Base-by-base conservation (phyloP, 2,113 vertebrate species). In the Aepyceros melampus region DNA sequence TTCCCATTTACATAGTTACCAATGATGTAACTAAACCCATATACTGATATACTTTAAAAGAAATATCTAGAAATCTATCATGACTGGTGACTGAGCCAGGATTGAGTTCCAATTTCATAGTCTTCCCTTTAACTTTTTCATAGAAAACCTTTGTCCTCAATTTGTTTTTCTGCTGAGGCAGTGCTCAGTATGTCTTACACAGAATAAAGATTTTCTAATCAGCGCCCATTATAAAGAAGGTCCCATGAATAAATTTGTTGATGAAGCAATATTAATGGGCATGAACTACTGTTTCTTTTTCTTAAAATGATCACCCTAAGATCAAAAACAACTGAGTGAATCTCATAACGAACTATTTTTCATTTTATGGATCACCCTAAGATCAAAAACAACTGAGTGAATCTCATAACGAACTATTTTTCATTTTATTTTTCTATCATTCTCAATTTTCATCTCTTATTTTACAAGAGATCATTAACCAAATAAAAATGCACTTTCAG, bases 1-100 rank as follows among this genome's bases (percentile, higher is more conserved):
- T 90, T 97, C 7, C 36, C n/a, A 94, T 86, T 89, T 97, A 89
- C 58, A 82, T 55, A 78, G 89, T 93, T 95, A 87, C 56, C 40
- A 82, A 40, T 53, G 74, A 89, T 60, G 23, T 40, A 96, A 29
- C 45, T 91, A 79, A 97, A 93, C 90, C 76, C 33, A 43, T 36
- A 36, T 29, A 43, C 74, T 82, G 58, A 92, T 67, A 67, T n/a
- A 10, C 8, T 89, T 51, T 40, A n/a, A 91, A 45, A 95, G 10
- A 97, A 92, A 62, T 76, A 43, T 6, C 7, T 83, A 87, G 45
- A 95, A 84, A 51, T 76, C 6, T 33, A 93, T 85, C 36, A 49
- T 31, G 5, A 53, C 15, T 71, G 47, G 9, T 58, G 27, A 53
- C 19, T 53, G 31, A 36, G 19, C 47, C 64, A 95, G 71, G 13